Base-by-base conservation (phyloP, 2,797 vertebrate genomes). In the Atherinosoma microstoma region DNA sequence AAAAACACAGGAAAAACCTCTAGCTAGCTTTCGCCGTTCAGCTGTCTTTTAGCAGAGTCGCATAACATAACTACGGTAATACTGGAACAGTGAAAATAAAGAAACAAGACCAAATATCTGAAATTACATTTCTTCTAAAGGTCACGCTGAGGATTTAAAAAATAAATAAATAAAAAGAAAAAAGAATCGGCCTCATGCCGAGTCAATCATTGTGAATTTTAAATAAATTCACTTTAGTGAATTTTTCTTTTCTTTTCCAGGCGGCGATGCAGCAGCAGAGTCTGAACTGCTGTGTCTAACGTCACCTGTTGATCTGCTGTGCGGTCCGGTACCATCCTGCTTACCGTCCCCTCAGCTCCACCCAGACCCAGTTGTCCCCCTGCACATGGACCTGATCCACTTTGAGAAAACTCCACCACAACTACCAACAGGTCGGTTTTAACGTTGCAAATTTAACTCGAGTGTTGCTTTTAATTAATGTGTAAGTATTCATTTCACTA, bases 271-370 rank as follows among this genome's bases (percentile, higher is more conserved):
- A 57, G 91, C 86, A 24, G 80, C 78, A 0, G 97, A 97, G 8
- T 93, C 95, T 0, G 97, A 97, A 84, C 95, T 98, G 7, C 94
- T 97, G 75, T 94, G 87, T 86, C 91, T 98, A 79, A 85, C 90
- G 2, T 93, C 97, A 54, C 95, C 97, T 0, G 83, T 97, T 29
- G 98, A 99, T 92, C 95, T 99, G 45, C 84, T 99, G 80, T 97
- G 98, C 65, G 97, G 96, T 6, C 98, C 98, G 0, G 96, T 98
- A 27, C 98, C 98, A 2, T 99, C 97, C 62, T 98, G 96, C 87
- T 92, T 99, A 15, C 98, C 97, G 0, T 99, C 98, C 16, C 98
- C 98, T 2, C 97, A 97, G 80, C 96, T 99, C 83, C 94, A 94
- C 76, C 98, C 98, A 0, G 96, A 99, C 84, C 97, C 96, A 0